Conservation (phyloP, 2,113 vertebrate species). For the Thryonomys swinderianus region DNA sequence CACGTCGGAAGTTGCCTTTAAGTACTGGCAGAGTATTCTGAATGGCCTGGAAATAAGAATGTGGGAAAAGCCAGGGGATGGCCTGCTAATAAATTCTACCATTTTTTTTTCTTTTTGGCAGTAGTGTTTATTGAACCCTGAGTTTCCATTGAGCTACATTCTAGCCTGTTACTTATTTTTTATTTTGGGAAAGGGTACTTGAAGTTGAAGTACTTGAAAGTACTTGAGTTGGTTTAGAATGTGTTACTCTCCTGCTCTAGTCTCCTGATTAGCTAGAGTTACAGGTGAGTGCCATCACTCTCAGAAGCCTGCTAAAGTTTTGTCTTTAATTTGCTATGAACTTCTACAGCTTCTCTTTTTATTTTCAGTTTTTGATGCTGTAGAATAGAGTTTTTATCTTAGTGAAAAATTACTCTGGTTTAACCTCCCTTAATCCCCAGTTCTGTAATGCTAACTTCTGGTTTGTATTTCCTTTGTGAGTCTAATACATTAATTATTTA, state of each 20-base stretch:
- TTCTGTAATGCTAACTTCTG: neutral
- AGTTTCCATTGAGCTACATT: neutral
- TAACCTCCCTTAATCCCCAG: neutral
- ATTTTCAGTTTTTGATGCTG: conserved; percentile 28
- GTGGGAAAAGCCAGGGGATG: neutral
- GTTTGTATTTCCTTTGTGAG: conserved; percentile 44
- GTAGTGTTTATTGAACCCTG: neutral
- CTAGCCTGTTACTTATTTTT: neutral
- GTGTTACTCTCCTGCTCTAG: neutral
- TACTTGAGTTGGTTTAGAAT: too few relatives aligned
- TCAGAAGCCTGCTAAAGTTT: neutral
- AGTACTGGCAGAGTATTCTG: neutral
- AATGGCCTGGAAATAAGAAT: neutral
- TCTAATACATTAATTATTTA: neutral
- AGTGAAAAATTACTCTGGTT: conserved; percentile 8
- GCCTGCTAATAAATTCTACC: conserved; percentile 10
- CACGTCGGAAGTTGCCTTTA: conserved; percentile 25
- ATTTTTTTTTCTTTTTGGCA: neutral
- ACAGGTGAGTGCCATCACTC: neutral
- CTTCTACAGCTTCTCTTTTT: neutral
- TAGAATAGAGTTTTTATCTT: conserved; percentile 42
- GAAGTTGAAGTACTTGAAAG: too few relatives aligned
- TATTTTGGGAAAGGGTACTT: neutral
- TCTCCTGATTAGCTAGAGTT: neutral
- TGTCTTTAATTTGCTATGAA: conserved; percentile 21